Percentiles rank a stretch among this genome's conserved stretches.
Evolutionary conservation across 2,113 vertebrate species (phyloP).

Genomic region (Pteropus alecto): DNA sequence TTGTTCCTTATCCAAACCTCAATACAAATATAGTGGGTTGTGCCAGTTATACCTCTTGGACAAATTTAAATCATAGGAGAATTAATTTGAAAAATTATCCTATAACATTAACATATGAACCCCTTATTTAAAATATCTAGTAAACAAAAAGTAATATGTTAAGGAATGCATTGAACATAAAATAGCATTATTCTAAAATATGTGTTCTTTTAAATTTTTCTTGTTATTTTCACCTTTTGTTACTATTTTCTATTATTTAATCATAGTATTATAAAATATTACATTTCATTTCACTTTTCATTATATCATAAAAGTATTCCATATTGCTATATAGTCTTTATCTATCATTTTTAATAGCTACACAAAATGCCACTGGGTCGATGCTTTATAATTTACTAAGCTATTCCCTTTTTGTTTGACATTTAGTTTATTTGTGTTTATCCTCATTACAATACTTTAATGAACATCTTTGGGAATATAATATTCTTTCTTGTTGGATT

Average conservation of each 20-base stretch:
- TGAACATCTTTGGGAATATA: conserved; percentile 44
- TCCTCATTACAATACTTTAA: conserved; percentile 36
- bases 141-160: background rate
- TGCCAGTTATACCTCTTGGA: background rate
- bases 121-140: background rate
- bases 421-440: conserved; percentile 47
- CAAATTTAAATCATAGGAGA: background rate
- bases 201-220: background rate
- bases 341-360: conserved; percentile 9
- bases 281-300: background rate
- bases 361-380: background rate
- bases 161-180: background rate
- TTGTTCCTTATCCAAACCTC: background rate
- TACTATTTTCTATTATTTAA: conserved; percentile 12
- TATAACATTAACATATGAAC: background rate
- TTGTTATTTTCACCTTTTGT: background rate
- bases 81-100: background rate
- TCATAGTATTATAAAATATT: background rate
- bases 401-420: conserved; percentile 28
- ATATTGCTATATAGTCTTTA: background rate
- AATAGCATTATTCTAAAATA: background rate
- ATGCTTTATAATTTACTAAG: conserved; percentile 15
- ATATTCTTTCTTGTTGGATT: background rate
- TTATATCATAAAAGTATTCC: background rate
- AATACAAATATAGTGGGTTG: background rate